Evolutionary conservation across 2,113 vertebrate genomes (phyloP).

Genomic region (Coptodon rendalli): DNA sequence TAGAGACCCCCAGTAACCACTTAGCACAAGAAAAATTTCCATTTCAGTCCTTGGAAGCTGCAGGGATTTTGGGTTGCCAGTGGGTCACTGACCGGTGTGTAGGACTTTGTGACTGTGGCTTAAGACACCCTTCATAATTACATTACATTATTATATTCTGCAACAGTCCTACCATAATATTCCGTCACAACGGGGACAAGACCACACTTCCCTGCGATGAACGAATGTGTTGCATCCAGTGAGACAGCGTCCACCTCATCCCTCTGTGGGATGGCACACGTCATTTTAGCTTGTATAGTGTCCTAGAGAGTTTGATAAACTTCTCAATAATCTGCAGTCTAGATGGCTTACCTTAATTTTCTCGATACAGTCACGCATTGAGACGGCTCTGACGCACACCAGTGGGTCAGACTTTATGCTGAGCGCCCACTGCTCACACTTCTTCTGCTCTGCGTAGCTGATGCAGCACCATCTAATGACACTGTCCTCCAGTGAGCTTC

Average conservation of each 20-base stretch:
- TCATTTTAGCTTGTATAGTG: neutral
- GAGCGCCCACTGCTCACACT: slow-evolving; percentile 87
- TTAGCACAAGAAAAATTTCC: neutral
- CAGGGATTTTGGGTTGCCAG: neutral
- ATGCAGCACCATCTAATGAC: slow-evolving; percentile 90
- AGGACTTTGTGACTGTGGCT: neutral
- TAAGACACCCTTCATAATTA: neutral
- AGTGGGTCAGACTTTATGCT: slow-evolving; percentile 80
- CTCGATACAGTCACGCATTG: slow-evolving; percentile 81
- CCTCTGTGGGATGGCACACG: slow-evolving; percentile 60
- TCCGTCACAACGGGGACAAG: slow-evolving; percentile 83
- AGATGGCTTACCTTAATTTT: slow-evolving; percentile 79
- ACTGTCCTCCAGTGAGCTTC: slow-evolving; percentile 85
- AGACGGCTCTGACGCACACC: slow-evolving; percentile 79
- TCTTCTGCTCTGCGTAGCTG: slow-evolving; percentile 80
- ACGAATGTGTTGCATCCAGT: slow-evolving; percentile 82
- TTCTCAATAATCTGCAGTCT: neutral
- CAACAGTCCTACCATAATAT: slow-evolving; percentile 77
- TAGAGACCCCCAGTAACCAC: neutral
- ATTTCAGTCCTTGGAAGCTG: neutral
- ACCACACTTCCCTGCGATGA: slow-evolving; percentile 82
- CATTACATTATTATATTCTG: neutral
- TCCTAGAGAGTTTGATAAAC: neutral
- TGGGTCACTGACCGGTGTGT: neutral
- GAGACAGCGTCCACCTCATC: slow-evolving; percentile 85